A percentile compares a stretch with the other conserved stretches of the same genome.
phyloP scores from a whole-genome alignment of 2,888 invertebrate species.

The Embidobia sp. region DNA sequence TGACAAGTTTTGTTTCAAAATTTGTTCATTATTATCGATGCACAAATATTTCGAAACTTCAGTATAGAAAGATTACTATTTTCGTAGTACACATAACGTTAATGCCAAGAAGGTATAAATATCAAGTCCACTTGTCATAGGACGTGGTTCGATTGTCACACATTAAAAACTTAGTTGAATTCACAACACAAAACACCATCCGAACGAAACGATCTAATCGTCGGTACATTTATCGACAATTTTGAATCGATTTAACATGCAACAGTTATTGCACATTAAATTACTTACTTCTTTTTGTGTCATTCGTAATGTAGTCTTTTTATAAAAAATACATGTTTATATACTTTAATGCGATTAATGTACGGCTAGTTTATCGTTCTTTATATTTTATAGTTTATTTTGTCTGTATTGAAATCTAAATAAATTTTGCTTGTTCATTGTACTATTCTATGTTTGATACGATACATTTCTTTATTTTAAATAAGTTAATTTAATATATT shows the following conservation, averaged over 20 bases:
- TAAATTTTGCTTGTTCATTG: no score
- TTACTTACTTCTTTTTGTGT: conserved; percentile 51
- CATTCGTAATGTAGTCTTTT: conserved; percentile 23
- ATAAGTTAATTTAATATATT: no score
- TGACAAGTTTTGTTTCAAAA: no score
- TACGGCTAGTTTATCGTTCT: no score
- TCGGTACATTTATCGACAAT: conserved; percentile 34
- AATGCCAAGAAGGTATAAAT: conserved; percentile 17
- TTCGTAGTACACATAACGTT: no score
- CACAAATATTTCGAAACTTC: no score
- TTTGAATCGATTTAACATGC: conserved; percentile 48
- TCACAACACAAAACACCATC: conserved; percentile 40
- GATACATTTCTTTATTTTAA: no score
- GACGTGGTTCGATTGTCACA: conserved; percentile 17
- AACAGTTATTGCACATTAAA: conserved; percentile 55
- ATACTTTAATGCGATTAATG: conserved; percentile 3
- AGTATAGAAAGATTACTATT: conserved; percentile 5
- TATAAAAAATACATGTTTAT: conserved; percentile 26
- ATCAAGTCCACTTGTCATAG: conserved; percentile 14
- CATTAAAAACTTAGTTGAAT: conserved; percentile 16
- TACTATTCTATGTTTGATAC: no score
- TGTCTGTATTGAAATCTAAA: no score
- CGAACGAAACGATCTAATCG: conserved; percentile 26
- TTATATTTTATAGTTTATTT: no score
- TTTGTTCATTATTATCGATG: no score